Base-by-base conservation (phyloP, 2,797 vertebrate genomes). In the Rhinella marina region DNA sequence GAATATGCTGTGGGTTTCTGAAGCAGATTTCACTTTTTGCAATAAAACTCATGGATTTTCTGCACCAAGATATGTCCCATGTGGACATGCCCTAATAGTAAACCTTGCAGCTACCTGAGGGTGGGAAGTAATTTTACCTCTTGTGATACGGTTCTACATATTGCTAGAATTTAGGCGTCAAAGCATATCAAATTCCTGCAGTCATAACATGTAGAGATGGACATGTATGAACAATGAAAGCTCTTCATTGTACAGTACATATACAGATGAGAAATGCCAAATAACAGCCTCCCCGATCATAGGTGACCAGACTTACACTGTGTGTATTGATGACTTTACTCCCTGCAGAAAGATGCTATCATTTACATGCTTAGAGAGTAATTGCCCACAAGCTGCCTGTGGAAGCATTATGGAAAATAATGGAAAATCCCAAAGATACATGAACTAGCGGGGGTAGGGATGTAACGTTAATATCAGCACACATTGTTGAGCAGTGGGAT, bases 361-460 rank as follows among this genome's bases (percentile, higher is more conserved):
- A 83, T 84, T 27, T 61, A 13, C 10, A 75, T n/a, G 29, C 10
- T n/a, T 11, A 29, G 61, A 50, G 48, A 9, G 70, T 62, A 50
- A 59, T 23, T n/a, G 70, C 32, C 3, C 32, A 41, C 32, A 41
- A 41, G 32, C 50, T 84, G 29, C 29, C 59, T 59, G 32, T 61
- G 32, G 32, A 75, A 75, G 21, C 50, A 73, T 57, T 41, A 25
- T 76, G 83, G 27, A 72, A 68, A 70, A 72, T 19, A 29, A 54
- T 61, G 87, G 87, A 88, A 88, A 88, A 85, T 88, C 87, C 87
- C 87, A 88, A 66, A 29, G 48, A 62, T 41, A 23, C 72, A 50
- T 76, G 59, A 86, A 29, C 48, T 52, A 57, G 76, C 77, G 29
- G 85, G 29, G 64, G 76, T n/a, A n/a, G 64, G 75, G 54, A 70